Evolutionary conservation across 53 echinoderm and acorn worm genomes (phyloP).

Genomic region (Paracentrotus lividus): DNA sequence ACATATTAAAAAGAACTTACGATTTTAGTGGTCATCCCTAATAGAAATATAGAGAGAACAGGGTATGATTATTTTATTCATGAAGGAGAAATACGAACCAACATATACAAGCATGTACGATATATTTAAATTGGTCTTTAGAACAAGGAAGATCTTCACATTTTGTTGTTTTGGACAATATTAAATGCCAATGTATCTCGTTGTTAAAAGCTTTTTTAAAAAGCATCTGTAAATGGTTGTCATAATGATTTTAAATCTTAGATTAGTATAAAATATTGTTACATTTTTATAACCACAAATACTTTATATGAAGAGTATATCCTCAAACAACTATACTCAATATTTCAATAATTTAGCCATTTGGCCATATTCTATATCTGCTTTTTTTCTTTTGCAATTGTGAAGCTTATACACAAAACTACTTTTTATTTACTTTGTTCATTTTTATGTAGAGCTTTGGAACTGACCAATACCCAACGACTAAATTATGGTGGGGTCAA

Average conservation of each 20-base stretch:
- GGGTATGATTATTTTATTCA: neutral
- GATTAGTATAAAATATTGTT: neutral
- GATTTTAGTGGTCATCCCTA: no score
- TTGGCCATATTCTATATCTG: no score
- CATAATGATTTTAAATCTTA: neutral
- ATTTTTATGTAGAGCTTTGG: constrained; percentile 26
- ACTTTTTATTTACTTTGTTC: neutral
- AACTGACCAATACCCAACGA: neutral
- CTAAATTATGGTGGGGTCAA: constrained; percentile 89
- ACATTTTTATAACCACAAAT: no score
- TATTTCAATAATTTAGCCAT: no score
- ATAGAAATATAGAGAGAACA: no score
- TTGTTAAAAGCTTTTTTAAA: neutral
- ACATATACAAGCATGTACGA: neutral
- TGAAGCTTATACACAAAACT: neutral
- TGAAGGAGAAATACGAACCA: neutral
- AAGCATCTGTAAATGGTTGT: neutral
- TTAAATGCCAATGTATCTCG: neutral
- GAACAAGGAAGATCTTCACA: neutral
- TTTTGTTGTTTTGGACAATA: neutral
- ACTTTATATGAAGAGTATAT: no score
- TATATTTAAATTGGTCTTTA: neutral
- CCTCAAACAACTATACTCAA: no score
- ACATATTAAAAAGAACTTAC: no score
- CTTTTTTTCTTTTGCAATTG: neutral